Evolutionary conservation across 2,113 vertebrate genomes (phyloP), one percentile per base, ranked within the genome.

Genomic region (Sebastes schlegelii): DNA sequence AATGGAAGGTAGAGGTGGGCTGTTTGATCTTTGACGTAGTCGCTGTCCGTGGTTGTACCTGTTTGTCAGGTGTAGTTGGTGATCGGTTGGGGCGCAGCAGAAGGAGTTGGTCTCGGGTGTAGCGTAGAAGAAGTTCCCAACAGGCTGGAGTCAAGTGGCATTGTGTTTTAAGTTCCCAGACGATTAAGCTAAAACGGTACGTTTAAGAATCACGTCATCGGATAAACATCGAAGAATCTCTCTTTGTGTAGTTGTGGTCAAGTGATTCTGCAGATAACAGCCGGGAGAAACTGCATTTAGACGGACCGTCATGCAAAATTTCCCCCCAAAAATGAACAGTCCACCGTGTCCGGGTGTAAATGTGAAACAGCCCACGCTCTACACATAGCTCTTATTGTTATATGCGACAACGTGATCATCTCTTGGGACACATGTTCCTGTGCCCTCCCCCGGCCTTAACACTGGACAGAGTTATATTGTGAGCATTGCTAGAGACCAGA

Each of bases 211-310:
- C 34, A 34, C 34, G 34, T 34, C 34, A 34, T 34, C 34, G 34
- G 34, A 34, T 34, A 34, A 34, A 34, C 34, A 34, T 34, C 34
- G 34, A 34, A 34, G 34, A 34, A 34, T 34, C 34, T 34, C 3
- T 34, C 34, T 34, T 34, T 34, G 34, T 34, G 34, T 34, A 34
- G 51, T 54, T 72, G 19, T 23, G 9, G 43, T 81, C 26, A 85
- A 66, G 63, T 54, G 57, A 73, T 71, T 85, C 21, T 40, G 69
- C 65, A 48, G 2, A 17, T 14, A 58, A 68, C 51, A 43, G 17
- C 26, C 26, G 13, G 17, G 16, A 57, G 8, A 67, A 89, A 65
- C 68, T 62, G 11, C 1, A 65, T 74, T 65, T 70, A 19, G 42
- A 68, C 17, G 19, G n/a, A 58, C 17, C 4, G 73, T 49, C 21